Conservation (phyloP, 2,888 invertebrate genomes). For the Andrena flavipes region DNA sequence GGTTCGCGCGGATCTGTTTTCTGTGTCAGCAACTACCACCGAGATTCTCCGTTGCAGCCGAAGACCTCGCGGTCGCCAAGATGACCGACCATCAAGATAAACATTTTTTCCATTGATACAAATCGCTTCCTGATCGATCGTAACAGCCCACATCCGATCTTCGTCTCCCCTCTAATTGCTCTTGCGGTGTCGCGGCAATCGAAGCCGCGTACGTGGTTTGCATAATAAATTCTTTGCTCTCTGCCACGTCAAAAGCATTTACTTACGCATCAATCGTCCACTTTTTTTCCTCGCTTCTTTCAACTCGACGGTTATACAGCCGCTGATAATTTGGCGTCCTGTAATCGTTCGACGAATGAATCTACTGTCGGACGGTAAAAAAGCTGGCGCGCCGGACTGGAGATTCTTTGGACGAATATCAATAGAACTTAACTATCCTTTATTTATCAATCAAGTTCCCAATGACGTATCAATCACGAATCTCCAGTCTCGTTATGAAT, state of each 20-base stretch:
- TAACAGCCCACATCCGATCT: background rate
- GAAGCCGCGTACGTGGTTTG: slow-evolving; percentile 15
- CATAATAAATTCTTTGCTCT: slow-evolving; percentile 40
- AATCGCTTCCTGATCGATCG: slow-evolving; percentile 50
- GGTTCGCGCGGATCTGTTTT: slow-evolving; percentile 74
- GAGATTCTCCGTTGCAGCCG: slow-evolving; percentile 28
- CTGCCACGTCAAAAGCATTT: background rate
- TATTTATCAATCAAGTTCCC: too few species aligned
- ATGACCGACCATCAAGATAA: slow-evolving; percentile 41
- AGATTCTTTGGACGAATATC: slow-evolving; percentile 29
- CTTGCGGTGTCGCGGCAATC: slow-evolving; percentile 13
- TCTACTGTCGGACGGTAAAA: background rate
- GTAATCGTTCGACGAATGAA: background rate
- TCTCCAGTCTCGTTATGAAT: too few species aligned
- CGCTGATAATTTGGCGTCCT: background rate
- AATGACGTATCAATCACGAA: too few species aligned
- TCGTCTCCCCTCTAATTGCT: background rate
- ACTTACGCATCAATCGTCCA: slow-evolving; percentile 16
- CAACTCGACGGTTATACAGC: background rate
- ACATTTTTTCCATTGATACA: slow-evolving; percentile 38
- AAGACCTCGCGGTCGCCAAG: slow-evolving; percentile 42
- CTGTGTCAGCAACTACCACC: slow-evolving; percentile 76
- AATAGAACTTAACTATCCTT: background rate
- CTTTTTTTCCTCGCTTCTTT: background rate
- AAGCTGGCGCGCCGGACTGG: background rate